Percentiles rank a stretch among this genome's conserved stretches.
Evolutionary conservation across 2,113 vertebrate species (phyloP).

Genomic region (Paramisgurnus dabryanus): DNA sequence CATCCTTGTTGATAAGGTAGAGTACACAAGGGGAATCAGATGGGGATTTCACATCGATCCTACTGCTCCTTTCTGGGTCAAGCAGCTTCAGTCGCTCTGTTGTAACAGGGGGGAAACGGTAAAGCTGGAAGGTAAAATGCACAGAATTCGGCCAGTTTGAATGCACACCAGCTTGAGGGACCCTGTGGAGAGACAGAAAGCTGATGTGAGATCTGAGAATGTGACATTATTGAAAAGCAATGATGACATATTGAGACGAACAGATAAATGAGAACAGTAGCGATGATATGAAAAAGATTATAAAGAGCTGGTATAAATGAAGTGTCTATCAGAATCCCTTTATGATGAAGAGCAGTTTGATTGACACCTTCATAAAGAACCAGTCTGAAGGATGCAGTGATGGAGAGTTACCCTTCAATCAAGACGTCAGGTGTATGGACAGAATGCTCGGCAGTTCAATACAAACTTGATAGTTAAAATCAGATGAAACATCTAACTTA

Average conservation of each 20-base stretch:
- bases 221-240: slow-evolving; percentile 12
- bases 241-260: neutral
- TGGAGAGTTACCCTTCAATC: neutral
- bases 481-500: neutral
- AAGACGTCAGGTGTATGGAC: too few species aligned
- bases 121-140: slow-evolving; percentile 95
- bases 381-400: neutral
- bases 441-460: neutral
- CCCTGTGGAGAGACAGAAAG: slow-evolving; percentile 65
- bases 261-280: neutral
- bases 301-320: neutral
- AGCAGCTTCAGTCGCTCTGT: slow-evolving; percentile 82
- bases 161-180: slow-evolving; percentile 49
- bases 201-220: neutral
- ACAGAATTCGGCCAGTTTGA: slow-evolving; percentile 76
- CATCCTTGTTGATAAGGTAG: slow-evolving; percentile 69
- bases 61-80: slow-evolving; percentile 25
- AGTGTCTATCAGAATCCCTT: neutral
- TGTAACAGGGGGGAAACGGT: slow-evolving; percentile 83
- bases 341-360: neutral
- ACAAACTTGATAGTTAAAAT: neutral
- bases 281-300: neutral
- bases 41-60: neutral
- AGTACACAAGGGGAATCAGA: slow-evolving; percentile 71
- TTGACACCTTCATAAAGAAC: neutral